Evolutionary conservation across 2,113 vertebrate species (phyloP).

Genomic region (Kobus ellipsiprymnus): DNA sequence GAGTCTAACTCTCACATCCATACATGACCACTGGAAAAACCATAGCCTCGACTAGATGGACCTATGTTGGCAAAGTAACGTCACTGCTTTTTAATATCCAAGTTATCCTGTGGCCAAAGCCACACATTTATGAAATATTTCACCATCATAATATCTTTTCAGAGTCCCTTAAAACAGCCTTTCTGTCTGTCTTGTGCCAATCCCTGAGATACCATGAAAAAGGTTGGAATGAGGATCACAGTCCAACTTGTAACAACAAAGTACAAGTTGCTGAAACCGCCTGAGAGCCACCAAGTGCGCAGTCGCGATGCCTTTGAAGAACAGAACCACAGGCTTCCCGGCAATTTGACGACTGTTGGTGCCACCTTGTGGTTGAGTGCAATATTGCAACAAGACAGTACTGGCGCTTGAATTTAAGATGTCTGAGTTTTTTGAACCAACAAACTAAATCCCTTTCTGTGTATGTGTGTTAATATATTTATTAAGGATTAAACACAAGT

Average conservation of each 20-base stretch:
- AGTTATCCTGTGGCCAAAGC: neutral
- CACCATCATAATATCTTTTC: neutral
- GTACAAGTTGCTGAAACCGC: neutral
- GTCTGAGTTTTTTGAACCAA: neutral
- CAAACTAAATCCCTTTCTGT: neutral
- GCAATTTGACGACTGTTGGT: slow-evolving; percentile 49
- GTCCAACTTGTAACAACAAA: neutral
- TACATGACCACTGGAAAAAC: no score
- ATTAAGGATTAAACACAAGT: neutral
- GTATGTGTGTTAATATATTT: neutral
- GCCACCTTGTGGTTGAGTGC: slow-evolving; percentile 74
- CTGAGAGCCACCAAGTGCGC: fast-evolving
- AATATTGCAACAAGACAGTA: slow-evolving; percentile 46
- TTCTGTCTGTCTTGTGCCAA: neutral
- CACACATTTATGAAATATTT: neutral
- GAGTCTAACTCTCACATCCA: no score
- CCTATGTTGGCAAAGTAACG: no score
- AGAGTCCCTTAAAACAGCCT: neutral
- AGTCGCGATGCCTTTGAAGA: neutral
- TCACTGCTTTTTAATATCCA: neutral
- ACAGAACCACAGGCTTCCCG: fast-evolving
- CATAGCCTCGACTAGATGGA: no score
- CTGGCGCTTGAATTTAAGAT: neutral
- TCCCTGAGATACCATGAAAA: neutral
- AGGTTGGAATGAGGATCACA: neutral